Evolutionary conservation across 2,888 invertebrate genomes (phyloP).

Genomic region (Drosophila neonasuta): DNA sequence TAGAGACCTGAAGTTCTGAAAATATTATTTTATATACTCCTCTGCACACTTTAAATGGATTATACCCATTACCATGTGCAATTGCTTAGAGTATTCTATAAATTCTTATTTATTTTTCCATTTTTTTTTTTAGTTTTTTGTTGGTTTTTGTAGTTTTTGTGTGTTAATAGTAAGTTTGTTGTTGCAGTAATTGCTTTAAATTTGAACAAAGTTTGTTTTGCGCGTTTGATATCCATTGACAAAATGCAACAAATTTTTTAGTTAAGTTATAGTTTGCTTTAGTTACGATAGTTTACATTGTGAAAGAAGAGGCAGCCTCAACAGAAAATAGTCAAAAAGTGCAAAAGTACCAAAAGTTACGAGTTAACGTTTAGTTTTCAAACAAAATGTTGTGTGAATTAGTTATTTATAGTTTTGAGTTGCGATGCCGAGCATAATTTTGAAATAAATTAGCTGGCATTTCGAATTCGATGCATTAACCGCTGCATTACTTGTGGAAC

Average conservation of each 20-base stretch:
- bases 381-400: constrained; percentile 20
- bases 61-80: neutral
- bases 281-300: constrained; percentile 32
- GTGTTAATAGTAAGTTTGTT: constrained; percentile 52
- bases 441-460: constrained; percentile 21
- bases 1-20: constrained; percentile 45
- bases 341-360: constrained; percentile 52
- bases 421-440: constrained; percentile 36
- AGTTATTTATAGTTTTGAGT: constrained; percentile 41
- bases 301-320: constrained; percentile 43
- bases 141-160: constrained; percentile 29
- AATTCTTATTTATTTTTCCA: constrained; percentile 5
- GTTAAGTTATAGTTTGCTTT: constrained; percentile 45
- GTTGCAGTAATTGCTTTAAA: constrained; percentile 75
- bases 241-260: constrained; percentile 70
- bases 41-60: neutral
- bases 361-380: constrained; percentile 23
- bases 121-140: constrained; percentile 20
- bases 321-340: constrained; percentile 43
- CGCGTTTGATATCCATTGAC: constrained; percentile 67
- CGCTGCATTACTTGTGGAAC: constrained; percentile 55
- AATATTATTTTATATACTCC: constrained; percentile 33
- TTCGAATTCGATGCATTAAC: constrained; percentile 20
- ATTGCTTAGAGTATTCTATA: constrained; percentile 3
- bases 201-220: constrained; percentile 74